A percentile compares a stretch with the other conserved stretches of the same genome.
Conservation (phyloP, 2,888 invertebrate genomes). For the Gryllus longicercus region DNA sequence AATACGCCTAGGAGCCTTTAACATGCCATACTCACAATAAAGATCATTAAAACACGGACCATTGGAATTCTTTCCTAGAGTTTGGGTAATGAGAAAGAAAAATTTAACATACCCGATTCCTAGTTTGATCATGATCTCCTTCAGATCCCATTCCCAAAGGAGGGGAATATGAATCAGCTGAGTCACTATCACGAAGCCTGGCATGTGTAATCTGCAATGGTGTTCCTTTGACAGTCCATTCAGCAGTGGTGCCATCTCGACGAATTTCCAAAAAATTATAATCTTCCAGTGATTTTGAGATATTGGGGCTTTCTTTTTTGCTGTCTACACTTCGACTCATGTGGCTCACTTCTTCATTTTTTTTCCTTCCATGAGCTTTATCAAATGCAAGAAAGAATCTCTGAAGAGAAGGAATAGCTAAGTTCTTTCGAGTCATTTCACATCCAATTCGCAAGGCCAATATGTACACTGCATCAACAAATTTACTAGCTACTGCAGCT, state of each 20-base stretch:
- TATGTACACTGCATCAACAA: slow-evolving; percentile 77
- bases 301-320: neutral
- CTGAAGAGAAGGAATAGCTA: slow-evolving; percentile 66
- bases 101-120: slow-evolving; percentile 28
- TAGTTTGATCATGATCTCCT: slow-evolving; percentile 28
- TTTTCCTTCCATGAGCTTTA: slow-evolving; percentile 58
- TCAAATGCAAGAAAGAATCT: slow-evolving; percentile 80
- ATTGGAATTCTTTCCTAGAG: too few relatives aligned
- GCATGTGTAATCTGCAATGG: slow-evolving; percentile 42
- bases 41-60: too few relatives aligned
- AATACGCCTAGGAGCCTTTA: too few relatives aligned
- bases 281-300: slow-evolving; percentile 40
- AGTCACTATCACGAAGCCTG: slow-evolving; percentile 48
- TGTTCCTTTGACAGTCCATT: slow-evolving; percentile 58
- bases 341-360: neutral
- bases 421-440: slow-evolving; percentile 71
- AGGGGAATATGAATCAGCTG: slow-evolving; percentile 61
- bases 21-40: too few relatives aligned
- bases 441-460: slow-evolving; percentile 71
- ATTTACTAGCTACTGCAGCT: slow-evolving; percentile 72
- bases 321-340: neutral
- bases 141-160: slow-evolving; percentile 43
- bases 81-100: too few relatives aligned
- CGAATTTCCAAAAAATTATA: slow-evolving; percentile 56
- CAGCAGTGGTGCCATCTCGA: slow-evolving; percentile 58